Percentiles rank a stretch among this genome's conserved stretches.
phyloP scores from a whole-genome alignment of 2,113 vertebrate genomes.

The Oxygymnocypris stewartii region DNA sequence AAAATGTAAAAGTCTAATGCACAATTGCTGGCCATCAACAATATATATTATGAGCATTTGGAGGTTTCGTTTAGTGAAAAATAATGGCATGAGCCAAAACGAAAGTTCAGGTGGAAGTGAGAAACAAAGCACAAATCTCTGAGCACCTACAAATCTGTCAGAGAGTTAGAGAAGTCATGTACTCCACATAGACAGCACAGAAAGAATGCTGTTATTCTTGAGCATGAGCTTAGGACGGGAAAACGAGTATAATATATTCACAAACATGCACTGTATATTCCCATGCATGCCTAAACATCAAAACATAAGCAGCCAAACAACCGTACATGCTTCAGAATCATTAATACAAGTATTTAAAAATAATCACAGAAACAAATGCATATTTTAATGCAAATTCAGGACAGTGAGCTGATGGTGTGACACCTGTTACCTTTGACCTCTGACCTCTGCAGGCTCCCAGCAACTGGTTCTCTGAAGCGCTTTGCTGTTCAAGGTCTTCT shows the following conservation, averaged over 20 bases:
- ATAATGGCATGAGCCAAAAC: background rate
- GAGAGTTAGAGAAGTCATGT: background rate
- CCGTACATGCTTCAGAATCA: background rate
- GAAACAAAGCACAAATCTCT: slow-evolving; percentile 18
- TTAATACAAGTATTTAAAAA: background rate
- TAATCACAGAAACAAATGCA: background rate
- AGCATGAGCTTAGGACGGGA: background rate
- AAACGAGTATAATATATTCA: background rate
- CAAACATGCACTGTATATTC: background rate
- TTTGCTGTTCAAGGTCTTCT: background rate
- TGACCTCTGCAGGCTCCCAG: slow-evolving; percentile 5
- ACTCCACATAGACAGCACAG: slow-evolving; percentile 13
- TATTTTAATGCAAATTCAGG: background rate
- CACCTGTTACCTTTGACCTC: slow-evolving; percentile 17
- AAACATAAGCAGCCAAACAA: background rate
- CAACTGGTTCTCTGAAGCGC: background rate
- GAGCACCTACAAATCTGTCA: slow-evolving; percentile 20
- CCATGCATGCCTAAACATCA: background rate
- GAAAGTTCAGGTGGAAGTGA: slow-evolving; percentile 9
- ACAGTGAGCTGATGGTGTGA: background rate
- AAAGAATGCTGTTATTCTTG: background rate
- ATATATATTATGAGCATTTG: background rate
- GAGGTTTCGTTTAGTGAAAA: background rate
- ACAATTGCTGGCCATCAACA: background rate
- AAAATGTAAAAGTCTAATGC: background rate